Conservation (phyloP, 2,113 vertebrate genomes). For the Nyctereutes procyonoides region DNA sequence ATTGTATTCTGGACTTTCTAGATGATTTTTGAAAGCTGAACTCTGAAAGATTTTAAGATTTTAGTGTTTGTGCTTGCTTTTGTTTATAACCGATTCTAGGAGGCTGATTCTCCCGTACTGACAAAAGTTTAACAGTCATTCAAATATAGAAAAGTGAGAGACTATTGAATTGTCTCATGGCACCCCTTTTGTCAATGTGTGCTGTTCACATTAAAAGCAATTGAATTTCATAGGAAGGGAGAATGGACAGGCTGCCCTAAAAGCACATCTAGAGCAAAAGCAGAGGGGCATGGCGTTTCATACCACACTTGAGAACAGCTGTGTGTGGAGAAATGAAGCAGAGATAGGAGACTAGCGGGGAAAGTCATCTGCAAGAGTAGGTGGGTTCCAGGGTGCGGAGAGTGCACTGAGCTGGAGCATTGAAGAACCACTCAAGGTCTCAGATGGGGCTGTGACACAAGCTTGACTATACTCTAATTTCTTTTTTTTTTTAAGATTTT, state of each 20-base stretch:
- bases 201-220: background rate
- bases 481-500: too few relatives aligned
- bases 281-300: background rate
- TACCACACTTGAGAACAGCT: background rate
- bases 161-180: background rate
- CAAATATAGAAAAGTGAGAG: background rate
- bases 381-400: background rate
- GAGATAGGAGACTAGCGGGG: background rate
- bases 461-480: too few relatives aligned
- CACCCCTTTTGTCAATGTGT: background rate
- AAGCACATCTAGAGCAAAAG: background rate
- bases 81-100: background rate
- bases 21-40: background rate
- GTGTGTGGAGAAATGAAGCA: background rate
- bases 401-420: background rate
- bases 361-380: background rate
- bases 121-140: background rate
- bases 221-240: background rate
- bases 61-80: background rate
- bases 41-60: background rate
- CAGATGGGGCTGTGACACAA: accelerated
- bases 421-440: background rate
- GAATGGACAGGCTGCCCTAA: accelerated
- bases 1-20: background rate
- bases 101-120: background rate